These are phyloP conservation scores for Prochilodus magdalenae DNA, from an alignment of 2,113 vertebrate genomes.

Conservation along the genomic window DNA sequence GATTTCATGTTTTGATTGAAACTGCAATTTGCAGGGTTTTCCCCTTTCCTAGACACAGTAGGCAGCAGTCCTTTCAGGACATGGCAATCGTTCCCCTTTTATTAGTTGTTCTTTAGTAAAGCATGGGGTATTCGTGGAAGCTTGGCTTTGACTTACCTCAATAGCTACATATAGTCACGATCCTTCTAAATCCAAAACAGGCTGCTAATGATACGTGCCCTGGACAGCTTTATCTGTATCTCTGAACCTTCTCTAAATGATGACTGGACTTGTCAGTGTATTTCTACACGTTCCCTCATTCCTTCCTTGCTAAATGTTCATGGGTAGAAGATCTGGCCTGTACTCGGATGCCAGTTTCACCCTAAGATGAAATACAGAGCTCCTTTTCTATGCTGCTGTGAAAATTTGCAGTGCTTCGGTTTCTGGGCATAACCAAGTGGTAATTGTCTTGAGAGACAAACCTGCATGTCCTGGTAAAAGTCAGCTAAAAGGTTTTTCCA, in stretches of 20 bases:
- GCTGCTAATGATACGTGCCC: not conserved
- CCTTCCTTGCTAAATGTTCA: conserved; percentile 7
- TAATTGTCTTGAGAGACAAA: conserved; percentile 18
- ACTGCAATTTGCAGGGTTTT: no score
- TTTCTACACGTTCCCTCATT: conserved; percentile 24
- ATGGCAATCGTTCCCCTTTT: not conserved
- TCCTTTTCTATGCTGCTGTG: conserved; percentile 4
- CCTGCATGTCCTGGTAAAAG: conserved; percentile 14
- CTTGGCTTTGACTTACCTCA: not conserved
- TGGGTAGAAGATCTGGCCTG: not conserved
- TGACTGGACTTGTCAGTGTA: conserved; percentile 26
- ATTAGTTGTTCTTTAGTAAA: not conserved
- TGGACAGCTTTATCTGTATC: conserved; percentile 20
- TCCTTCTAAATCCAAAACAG: not conserved
- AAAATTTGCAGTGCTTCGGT: conserved; percentile 33
- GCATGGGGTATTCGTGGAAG: not conserved
- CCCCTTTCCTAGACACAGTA: no score
- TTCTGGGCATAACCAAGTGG: conserved; percentile 17
- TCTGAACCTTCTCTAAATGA: conserved; percentile 19
- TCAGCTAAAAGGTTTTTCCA: conserved; percentile 36
- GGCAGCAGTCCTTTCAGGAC: not conserved
- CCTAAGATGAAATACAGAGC: not conserved
- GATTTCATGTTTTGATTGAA: no score
- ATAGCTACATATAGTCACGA: not conserved
- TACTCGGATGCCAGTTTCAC: conserved; percentile 34